phyloP scores from a whole-genome alignment of 1,140 invertebrate species.

The Campoletis sonorensis region DNA sequence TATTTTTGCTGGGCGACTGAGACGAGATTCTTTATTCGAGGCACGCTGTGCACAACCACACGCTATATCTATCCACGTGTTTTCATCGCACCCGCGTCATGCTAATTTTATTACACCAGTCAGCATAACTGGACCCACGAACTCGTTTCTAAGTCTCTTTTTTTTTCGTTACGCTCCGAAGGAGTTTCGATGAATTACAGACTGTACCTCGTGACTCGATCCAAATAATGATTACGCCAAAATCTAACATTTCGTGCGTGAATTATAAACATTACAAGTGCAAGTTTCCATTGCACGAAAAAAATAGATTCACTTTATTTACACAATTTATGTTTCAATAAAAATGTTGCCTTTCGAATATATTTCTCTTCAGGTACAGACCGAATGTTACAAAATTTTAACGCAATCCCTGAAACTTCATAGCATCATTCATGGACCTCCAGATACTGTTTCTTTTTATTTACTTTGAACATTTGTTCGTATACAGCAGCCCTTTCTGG shows the following conservation, averaged over 20 bases:
- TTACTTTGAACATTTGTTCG: no score
- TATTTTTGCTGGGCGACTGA: slow-evolving; percentile 16
- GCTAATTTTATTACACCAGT: slow-evolving; percentile 36
- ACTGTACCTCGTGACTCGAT: background rate
- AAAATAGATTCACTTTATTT: background rate
- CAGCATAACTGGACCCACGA: slow-evolving; percentile 29
- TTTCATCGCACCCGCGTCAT: slow-evolving; percentile 28
- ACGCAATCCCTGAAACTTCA: no score
- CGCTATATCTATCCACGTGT: slow-evolving; percentile 18
- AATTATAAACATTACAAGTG: background rate
- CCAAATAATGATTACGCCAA: background rate
- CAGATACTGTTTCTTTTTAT: no score
- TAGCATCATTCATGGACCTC: no score
- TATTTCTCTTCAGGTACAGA: no score
- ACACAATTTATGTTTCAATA: no score
- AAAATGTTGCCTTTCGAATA: no score
- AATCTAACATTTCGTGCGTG: background rate
- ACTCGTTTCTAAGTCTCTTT: slow-evolving; percentile 9
- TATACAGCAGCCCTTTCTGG: no score
- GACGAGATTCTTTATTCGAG: slow-evolving; percentile 31
- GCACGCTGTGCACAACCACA: background rate
- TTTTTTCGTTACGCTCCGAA: background rate
- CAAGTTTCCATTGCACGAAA: background rate
- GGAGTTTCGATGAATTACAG: slow-evolving; percentile 22
- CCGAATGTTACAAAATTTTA: no score